Conservation (phyloP, 2,797 vertebrate species). For the Semotilus atromaculatus region DNA sequence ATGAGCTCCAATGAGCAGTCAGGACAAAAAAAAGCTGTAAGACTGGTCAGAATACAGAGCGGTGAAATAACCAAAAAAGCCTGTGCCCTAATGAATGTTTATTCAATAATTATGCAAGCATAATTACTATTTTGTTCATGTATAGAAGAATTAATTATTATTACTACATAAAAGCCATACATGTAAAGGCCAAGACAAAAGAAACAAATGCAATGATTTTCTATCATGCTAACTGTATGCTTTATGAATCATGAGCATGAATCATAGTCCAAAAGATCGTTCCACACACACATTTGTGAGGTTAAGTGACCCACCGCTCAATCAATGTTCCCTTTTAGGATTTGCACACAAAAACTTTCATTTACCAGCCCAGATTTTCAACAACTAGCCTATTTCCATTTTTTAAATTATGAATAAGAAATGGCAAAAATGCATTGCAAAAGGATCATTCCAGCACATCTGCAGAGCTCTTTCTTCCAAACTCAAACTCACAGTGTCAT, state of each 20-base stretch:
- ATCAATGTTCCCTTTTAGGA: not conserved
- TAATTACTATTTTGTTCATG: not conserved
- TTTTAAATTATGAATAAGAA: not conserved
- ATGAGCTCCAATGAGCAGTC: constrained; percentile 38
- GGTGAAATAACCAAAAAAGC: not conserved
- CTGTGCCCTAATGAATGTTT: too few relatives aligned
- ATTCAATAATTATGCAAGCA: not conserved
- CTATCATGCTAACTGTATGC: not conserved
- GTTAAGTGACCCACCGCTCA: not conserved
- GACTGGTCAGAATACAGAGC: not conserved
- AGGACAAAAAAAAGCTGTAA: not conserved
- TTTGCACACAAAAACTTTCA: not conserved
- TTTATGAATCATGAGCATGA: not conserved
- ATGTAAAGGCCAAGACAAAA: not conserved
- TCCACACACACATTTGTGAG: not conserved
- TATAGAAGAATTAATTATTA: not conserved
- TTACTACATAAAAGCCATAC: not conserved
- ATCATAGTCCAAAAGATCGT: not conserved
- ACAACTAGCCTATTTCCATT: not conserved
- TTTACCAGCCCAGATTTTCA: not conserved
- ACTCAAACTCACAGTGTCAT: not conserved
- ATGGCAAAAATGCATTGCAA: not conserved
- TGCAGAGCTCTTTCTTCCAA: not conserved
- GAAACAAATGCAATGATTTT: not conserved
- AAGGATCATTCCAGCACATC: not conserved